These are phyloP conservation scores for Drosophila chauvacae DNA, from an alignment of 1,140 invertebrate species.

Conservation along the genomic window DNA sequence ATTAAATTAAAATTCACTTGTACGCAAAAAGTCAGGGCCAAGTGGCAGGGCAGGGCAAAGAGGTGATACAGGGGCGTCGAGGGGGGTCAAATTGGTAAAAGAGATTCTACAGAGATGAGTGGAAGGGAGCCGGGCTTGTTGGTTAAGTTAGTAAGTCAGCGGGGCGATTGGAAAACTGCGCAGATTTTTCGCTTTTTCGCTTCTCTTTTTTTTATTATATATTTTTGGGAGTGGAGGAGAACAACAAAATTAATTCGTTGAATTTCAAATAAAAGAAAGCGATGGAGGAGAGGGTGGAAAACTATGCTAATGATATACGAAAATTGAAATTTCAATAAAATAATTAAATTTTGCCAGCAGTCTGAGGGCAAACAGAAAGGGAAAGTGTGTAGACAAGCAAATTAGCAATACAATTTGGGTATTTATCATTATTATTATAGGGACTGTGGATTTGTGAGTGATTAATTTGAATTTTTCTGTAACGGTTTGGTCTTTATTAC, in stretches of 20 bases:
- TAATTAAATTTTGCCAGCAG: constrained; percentile 54
- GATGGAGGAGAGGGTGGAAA: constrained; percentile 17
- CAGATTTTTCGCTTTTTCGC: constrained; percentile 67
- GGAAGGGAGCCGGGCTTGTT: constrained; percentile 12
- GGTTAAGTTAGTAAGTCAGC: constrained; percentile 71
- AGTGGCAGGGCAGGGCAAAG: constrained; percentile 34
- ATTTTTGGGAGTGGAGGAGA: constrained; percentile 16
- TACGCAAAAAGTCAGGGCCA: constrained; percentile 70
- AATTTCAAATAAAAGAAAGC: constrained; percentile 41
- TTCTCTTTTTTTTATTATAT: constrained; percentile 18
- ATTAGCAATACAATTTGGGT: constrained; percentile 28
- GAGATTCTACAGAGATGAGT: neutral
- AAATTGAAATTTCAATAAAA: constrained; percentile 74
- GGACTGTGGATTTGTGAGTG: constrained; percentile 1
- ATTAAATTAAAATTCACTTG: constrained; percentile 83
- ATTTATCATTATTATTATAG: constrained; percentile 20
- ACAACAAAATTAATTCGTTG: constrained; percentile 80
- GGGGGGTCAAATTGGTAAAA: constrained; percentile 1
- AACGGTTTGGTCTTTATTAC: neutral
- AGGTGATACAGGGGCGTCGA: neutral
- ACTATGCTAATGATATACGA: constrained; percentile 80
- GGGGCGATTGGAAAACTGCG: constrained; percentile 71
- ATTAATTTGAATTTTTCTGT: neutral
- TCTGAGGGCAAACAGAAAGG: neutral
- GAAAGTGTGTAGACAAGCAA: constrained; percentile 6